A percentile compares a stretch with the other conserved stretches of the same genome.
phyloP scores from a whole-genome alignment of 2,797 vertebrate genomes.

The Balearica regulorum region DNA sequence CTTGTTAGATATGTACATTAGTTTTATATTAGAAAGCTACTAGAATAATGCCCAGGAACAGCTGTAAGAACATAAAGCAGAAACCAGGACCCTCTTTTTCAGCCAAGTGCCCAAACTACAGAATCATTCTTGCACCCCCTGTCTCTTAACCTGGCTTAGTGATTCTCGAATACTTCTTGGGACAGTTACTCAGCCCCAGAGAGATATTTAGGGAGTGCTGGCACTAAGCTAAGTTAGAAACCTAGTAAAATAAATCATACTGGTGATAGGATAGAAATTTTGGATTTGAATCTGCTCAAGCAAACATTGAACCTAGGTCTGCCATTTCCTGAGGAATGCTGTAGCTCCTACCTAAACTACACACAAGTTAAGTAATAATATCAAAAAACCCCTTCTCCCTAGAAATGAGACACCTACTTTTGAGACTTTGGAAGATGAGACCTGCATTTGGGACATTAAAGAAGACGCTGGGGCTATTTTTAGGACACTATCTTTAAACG shows the following conservation, averaged over 20 bases:
- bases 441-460: background rate
- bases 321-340: background rate
- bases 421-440: background rate
- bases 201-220: background rate
- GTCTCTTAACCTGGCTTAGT: background rate
- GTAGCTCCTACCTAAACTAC: background rate
- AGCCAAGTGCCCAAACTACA: background rate
- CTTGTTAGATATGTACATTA: background rate
- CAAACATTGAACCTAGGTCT: background rate
- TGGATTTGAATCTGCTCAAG: background rate
- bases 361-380: background rate
- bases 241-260: background rate
- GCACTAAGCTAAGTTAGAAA: background rate
- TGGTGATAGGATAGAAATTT: background rate
- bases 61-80: background rate
- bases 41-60: background rate
- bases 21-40: background rate
- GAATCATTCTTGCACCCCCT: background rate
- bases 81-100: background rate
- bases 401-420: background rate
- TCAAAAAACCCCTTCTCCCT: background rate
- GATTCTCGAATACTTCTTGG: background rate
- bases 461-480: background rate
- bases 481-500: background rate
- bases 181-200: background rate